phyloP scores from a whole-genome alignment of 1,140 invertebrate genomes.

The Triops longicaudatus region DNA sequence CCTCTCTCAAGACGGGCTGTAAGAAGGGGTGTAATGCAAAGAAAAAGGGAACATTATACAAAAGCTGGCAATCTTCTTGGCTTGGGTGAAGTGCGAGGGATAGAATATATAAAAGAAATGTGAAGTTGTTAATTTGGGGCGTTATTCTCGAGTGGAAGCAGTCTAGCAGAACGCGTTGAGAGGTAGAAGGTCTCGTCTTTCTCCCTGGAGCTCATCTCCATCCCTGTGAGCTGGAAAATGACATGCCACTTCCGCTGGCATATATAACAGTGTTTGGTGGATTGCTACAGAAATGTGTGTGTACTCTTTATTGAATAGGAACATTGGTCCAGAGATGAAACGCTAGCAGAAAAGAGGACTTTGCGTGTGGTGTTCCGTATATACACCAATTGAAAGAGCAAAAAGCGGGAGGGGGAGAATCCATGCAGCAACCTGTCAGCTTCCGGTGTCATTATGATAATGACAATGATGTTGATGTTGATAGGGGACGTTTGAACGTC shows the following conservation, averaged over 20 bases:
- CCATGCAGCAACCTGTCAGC: slow-evolving; percentile 1
- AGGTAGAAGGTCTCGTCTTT: not conserved
- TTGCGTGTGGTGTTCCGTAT: not conserved
- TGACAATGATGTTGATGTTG: slow-evolving; percentile 6
- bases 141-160: not conserved
- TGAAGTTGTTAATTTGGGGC: not conserved
- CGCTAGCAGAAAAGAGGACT: not conserved
- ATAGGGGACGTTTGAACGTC: not conserved
- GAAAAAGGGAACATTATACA: not conserved
- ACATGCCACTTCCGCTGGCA: slow-evolving; percentile 13
- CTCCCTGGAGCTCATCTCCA: not conserved
- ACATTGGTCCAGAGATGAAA: not conserved
- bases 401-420: not conserved
- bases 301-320: not conserved
- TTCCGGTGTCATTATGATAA: slow-evolving; percentile 12
- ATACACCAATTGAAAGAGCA: not conserved
- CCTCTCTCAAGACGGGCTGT: not conserved
- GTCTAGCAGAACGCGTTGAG: not conserved
- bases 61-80: not conserved
- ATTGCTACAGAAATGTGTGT: not conserved
- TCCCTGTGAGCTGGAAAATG: not conserved
- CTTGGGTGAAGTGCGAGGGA: not conserved
- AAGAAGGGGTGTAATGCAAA: not conserved
- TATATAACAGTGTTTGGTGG: not conserved
- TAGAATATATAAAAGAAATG: not conserved